Evolutionary conservation across 1,140 invertebrate species (phyloP).

Genomic region (Varroa destructor): DNA sequence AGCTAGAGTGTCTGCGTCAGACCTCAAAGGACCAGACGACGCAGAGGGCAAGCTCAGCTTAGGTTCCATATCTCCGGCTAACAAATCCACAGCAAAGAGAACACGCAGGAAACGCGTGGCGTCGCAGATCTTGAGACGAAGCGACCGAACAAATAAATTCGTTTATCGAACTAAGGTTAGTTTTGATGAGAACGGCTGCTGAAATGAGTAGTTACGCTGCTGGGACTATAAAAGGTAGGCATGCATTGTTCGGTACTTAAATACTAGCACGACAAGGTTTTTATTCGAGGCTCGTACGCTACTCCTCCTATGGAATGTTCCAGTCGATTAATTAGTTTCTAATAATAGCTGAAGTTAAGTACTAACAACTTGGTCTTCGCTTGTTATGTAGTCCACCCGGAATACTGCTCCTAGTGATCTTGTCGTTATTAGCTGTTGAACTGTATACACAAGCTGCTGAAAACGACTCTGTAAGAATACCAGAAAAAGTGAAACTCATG

Average conservation of each 20-base stretch:
- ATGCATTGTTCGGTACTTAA: conserved; percentile 30
- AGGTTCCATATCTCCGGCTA: conserved; percentile 63
- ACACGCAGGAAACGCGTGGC: conserved; percentile 50
- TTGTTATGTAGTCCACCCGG: conserved; percentile 57
- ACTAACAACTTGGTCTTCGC: conserved; percentile 66
- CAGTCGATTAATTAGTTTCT: background rate
- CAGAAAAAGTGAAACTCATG: background rate
- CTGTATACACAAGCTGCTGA: conserved; percentile 56
- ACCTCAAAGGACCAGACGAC: no score
- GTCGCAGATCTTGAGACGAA: conserved; percentile 8
- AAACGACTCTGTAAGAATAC: conserved; percentile 42
- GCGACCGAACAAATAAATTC: background rate
- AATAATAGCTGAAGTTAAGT: conserved; percentile 45
- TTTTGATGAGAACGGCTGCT: background rate
- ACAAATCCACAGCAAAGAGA: conserved; percentile 73
- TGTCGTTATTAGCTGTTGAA: conserved; percentile 73
- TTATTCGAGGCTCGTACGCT: no score
- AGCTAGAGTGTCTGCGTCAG: no score
- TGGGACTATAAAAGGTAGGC: conserved; percentile 31
- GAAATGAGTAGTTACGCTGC: conserved; percentile 16
- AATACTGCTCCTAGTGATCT: conserved; percentile 59
- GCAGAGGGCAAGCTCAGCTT: conserved; percentile 35
- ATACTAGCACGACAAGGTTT: background rate
- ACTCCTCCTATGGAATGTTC: no score
- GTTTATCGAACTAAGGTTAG: background rate